A percentile compares a stretch with the other conserved stretches of the same genome.
phyloP scores from a whole-genome alignment of 2,113 vertebrate species.

The Clinocottus analis region DNA sequence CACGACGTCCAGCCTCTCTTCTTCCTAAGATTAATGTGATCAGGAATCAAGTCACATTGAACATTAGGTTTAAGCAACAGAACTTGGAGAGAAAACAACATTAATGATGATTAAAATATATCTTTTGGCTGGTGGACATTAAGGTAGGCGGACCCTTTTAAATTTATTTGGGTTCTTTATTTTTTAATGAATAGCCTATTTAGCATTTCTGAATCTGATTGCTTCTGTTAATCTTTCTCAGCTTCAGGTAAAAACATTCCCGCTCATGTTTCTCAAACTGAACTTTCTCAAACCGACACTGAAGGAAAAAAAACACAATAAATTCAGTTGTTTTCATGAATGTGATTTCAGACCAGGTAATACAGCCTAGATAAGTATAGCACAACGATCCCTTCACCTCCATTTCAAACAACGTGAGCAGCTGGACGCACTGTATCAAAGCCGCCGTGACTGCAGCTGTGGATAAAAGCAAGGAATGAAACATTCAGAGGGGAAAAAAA shows the following conservation, averaged over 20 bases:
- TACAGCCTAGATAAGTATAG: background rate
- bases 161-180: background rate
- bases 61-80: too few relatives aligned
- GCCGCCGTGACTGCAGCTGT: slow-evolving; percentile 6
- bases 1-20: too few relatives aligned
- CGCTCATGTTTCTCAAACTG: background rate
- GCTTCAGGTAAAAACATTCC: too few relatives aligned
- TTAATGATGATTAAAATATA: too few relatives aligned
- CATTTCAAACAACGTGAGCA: background rate
- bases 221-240: too few relatives aligned
- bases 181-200: background rate
- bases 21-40: too few relatives aligned
- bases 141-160: too few relatives aligned
- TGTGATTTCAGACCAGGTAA: background rate
- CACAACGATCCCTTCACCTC: slow-evolving; percentile 1
- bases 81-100: too few relatives aligned
- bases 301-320: background rate
- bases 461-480: slow-evolving; percentile 44
- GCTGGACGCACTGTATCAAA: slow-evolving; percentile 7
- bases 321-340: background rate
- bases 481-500: slow-evolving; percentile 13
- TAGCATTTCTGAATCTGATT: too few relatives aligned
- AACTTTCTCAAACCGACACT: background rate
- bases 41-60: too few relatives aligned
- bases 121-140: too few relatives aligned